A percentile compares a stretch with the other conserved stretches of the same genome.
These are phyloP conservation scores for Athetis lepigone DNA, from an alignment of 2,888 invertebrate species.

Conservation along the genomic window DNA sequence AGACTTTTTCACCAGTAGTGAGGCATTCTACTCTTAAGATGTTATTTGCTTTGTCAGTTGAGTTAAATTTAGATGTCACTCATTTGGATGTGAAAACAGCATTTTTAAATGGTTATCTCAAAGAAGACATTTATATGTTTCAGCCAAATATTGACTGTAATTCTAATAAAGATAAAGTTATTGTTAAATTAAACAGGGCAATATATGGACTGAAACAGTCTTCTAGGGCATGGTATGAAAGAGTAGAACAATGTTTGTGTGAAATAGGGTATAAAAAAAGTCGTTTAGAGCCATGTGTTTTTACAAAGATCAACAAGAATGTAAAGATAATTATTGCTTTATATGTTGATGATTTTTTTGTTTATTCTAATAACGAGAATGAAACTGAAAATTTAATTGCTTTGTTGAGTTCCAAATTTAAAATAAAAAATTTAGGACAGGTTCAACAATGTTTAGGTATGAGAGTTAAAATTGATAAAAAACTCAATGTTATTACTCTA, in stretches of 20 bases:
- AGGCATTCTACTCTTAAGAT: not conserved
- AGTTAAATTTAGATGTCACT: not conserved
- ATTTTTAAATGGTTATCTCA: not conserved
- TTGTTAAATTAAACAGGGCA: conserved; percentile 16
- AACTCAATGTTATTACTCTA: conserved; percentile 14
- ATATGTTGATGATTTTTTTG: conserved; percentile 62
- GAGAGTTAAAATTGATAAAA: conserved; percentile 34
- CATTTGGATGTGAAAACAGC: not conserved
- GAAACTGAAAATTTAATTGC: conserved; percentile 13
- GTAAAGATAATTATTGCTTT: conserved; percentile 48
- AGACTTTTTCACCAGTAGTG: too few species aligned
- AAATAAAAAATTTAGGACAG: conserved; percentile 38
- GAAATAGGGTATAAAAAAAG: not conserved
- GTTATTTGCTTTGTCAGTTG: not conserved
- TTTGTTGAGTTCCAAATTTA: conserved; percentile 14
- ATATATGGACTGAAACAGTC: conserved; percentile 5
- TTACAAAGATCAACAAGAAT: conserved; percentile 30
- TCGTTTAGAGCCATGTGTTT: conserved; percentile 34
- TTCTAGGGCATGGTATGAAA: not conserved
- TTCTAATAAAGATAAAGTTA: conserved; percentile 6
- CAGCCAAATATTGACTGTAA: not conserved
- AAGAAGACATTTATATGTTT: too few species aligned
- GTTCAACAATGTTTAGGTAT: conserved; percentile 44
- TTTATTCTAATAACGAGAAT: conserved; percentile 31
- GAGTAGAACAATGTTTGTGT: not conserved